Base-by-base conservation (phyloP, 2,888 invertebrate genomes). In the Drosophila birchii region DNA sequence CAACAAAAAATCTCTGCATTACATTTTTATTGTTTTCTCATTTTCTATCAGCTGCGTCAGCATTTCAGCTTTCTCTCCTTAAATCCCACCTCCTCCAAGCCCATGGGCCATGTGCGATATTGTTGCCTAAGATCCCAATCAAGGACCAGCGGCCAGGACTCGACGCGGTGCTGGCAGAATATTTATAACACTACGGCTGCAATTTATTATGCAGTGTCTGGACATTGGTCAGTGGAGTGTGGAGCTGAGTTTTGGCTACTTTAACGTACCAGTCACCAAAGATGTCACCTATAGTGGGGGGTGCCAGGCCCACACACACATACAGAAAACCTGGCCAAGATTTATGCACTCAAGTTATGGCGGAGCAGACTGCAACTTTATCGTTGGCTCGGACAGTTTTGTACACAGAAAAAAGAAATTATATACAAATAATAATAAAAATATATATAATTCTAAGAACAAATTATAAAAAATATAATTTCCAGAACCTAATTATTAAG, bases 131-230 rank as follows among this genome's bases (percentile, higher is more conserved):
- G 90, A 90, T 90, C 76, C 78, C 89, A 90, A 90, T 90, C 90
- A 80, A 47, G 72, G 67, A 79, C 80, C 67, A 18, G 36, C 16
- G 36, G 57, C 43, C 47, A 38, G 71, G 55, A 38, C 41, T n/a
- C 54, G 32, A 51, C 53, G 55, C 57, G 55, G 54, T 64, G 56
- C 61, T 68, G 73, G 63, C 49, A 68, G 86, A 78, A 89, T 90
- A 88, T 91, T 91, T 91, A 90, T 91, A 89, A 80, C 81, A 80
- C 87, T 81, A 88, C 79, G 82, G 78, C 82, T 82, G 82, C 88
- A 89, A 90, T 91, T 90, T 90, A 90, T 90, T 90, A 90, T 85
- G 87, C 88, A 87, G 75, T 79, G 81, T 88, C 84, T 78, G 68
- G 60, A 49, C 62, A 54, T 53, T 68, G 70, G 53, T 59, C 66